Percentiles rank a stretch among this genome's conserved stretches.
phyloP scores from a whole-genome alignment of 53 echinoderm and acorn worm species.

The Paelopatides confundens region DNA sequence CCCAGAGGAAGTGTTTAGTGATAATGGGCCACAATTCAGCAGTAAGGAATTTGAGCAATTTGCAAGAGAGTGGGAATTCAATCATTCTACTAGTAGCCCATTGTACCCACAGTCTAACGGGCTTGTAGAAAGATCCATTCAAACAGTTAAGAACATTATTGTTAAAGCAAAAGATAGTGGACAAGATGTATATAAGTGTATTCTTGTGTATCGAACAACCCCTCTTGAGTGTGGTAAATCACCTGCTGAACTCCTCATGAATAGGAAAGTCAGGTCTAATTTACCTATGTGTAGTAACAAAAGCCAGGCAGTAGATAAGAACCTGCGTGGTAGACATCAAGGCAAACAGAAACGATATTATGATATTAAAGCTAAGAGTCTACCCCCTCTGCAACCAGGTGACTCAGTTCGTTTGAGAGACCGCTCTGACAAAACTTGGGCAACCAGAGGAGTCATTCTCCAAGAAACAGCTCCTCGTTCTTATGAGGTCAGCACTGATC shows the following conservation, averaged over 20 bases:
- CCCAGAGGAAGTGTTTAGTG: conserved; percentile 30
- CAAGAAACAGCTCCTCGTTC: background rate
- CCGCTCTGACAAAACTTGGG: background rate
- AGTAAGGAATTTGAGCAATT: conserved; percentile 47
- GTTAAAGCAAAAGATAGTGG: conserved; percentile 23
- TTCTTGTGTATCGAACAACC: conserved; percentile 52
- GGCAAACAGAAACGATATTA: background rate
- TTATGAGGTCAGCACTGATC: background rate
- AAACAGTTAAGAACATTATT: conserved; percentile 56
- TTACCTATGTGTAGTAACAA: background rate
- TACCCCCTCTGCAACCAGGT: background rate
- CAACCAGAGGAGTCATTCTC: background rate
- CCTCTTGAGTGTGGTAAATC: conserved; percentile 67
- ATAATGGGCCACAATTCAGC: conserved; percentile 40
- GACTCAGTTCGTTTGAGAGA: background rate
- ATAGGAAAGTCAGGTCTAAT: conserved; percentile 32
- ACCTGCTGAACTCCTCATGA: conserved; percentile 66
- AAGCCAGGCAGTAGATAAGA: background rate
- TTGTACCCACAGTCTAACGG: conserved; percentile 62
- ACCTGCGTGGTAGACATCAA: background rate
- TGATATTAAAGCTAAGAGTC: background rate
- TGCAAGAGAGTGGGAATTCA: conserved; percentile 35
- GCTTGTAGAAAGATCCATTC: conserved; percentile 49
- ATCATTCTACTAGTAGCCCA: conserved; percentile 58
- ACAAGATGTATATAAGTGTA: conserved; percentile 40